Percentiles rank a stretch among this genome's conserved stretches.
phyloP scores from a whole-genome alignment of 2,888 invertebrate species.

The Sipunculus nudus region DNA sequence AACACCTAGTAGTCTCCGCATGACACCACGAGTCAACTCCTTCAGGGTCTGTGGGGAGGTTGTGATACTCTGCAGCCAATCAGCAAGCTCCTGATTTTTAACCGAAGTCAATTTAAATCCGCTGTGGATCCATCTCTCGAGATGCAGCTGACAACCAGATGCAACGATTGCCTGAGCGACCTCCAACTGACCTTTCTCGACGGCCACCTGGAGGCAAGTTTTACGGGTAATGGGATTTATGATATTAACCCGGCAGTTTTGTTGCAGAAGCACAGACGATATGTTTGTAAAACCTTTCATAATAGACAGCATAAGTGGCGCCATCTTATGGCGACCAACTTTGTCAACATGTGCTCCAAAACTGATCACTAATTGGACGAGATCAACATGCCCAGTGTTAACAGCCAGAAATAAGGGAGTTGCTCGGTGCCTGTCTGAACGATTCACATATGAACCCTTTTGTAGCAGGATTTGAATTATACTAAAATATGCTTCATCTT shows the following conservation, averaged over 20 bases:
- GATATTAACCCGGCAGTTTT: slow-evolving; percentile 20
- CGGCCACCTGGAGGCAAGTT: slow-evolving; percentile 14
- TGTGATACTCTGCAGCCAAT: too few species aligned
- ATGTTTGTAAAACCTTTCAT: slow-evolving; percentile 21
- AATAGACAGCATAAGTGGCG: slow-evolving; percentile 20
- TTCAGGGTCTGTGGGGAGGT: too few species aligned
- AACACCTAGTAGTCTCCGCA: too few species aligned
- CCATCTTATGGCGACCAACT: slow-evolving; percentile 18
- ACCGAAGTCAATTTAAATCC: too few species aligned
- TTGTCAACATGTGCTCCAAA: slow-evolving; percentile 17
- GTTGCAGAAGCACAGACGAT: slow-evolving; percentile 4
- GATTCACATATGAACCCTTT: slow-evolving; percentile 14
- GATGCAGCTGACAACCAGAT: slow-evolving; percentile 10
- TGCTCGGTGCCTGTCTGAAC: slow-evolving; percentile 13
- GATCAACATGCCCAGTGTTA: slow-evolving; percentile 13
- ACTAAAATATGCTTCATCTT: background rate
- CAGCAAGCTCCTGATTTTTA: too few species aligned
- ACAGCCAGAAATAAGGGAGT: slow-evolving; percentile 29
- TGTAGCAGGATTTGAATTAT: slow-evolving; percentile 13
- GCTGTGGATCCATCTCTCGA: slow-evolving; percentile 1
- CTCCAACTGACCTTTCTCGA: slow-evolving; percentile 14
- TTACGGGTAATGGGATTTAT: slow-evolving; percentile 4
- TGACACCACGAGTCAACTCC: too few species aligned
- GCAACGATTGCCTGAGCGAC: slow-evolving; percentile 12
- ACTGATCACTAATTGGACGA: slow-evolving; percentile 11